A percentile compares a stretch with the other conserved stretches of the same genome.
These are phyloP conservation scores for Sebastes vulpes DNA, from an alignment of 2,797 vertebrate species.

Conservation along the genomic window DNA sequence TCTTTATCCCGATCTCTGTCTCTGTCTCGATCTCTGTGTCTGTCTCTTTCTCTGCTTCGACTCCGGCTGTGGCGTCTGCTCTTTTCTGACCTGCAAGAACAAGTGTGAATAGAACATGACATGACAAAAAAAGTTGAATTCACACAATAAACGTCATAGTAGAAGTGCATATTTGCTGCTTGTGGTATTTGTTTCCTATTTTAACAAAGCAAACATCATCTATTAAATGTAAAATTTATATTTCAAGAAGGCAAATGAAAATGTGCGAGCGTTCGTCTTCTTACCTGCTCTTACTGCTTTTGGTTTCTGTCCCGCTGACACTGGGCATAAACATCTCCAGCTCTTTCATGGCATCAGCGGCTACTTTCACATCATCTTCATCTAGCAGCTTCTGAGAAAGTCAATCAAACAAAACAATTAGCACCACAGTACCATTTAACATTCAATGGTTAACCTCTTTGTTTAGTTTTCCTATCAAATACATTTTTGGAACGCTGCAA, in stretches of 20 bases:
- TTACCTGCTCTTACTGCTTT: conserved; percentile 88
- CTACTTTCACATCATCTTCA: conserved; percentile 97
- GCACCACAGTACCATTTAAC: neutral
- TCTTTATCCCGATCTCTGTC: conserved; percentile 76
- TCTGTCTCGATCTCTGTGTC: conserved; percentile 72
- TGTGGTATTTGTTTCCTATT: neutral
- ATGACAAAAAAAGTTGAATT: neutral
- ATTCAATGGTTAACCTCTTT: neutral
- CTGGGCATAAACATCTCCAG: conserved; percentile 97
- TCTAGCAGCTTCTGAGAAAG: conserved; percentile 88
- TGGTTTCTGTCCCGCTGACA: conserved; percentile 81
- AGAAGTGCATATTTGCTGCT: neutral
- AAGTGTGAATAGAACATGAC: neutral
- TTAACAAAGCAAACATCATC: neutral
- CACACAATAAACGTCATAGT: neutral
- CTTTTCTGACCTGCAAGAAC: conserved; percentile 68
- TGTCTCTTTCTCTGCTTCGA: conserved; percentile 82
- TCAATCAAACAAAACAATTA: neutral
- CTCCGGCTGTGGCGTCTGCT: conserved; percentile 88
- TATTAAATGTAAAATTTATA: neutral
- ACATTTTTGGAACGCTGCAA: neutral
- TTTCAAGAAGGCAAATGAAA: neutral
- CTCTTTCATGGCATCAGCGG: conserved; percentile 94
- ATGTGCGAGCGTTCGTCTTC: neutral
- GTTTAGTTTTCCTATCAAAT: neutral